Base-by-base conservation (phyloP, 1,140 invertebrate species). In the Heterodera carotae region DNA sequence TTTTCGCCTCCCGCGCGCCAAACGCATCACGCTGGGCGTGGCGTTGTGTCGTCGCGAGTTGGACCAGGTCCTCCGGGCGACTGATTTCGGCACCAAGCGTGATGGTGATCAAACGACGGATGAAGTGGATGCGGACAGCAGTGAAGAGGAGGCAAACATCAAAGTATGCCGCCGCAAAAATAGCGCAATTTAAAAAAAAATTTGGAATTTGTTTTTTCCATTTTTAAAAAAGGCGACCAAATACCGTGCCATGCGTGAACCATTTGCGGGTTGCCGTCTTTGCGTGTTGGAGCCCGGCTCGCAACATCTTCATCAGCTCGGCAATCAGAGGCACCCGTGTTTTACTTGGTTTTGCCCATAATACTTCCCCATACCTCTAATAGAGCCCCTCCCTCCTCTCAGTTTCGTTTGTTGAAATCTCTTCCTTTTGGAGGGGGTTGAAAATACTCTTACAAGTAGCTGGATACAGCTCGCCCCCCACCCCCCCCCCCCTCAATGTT, bases 221-320 rank as follows among this genome's bases (percentile, higher is more conserved):
- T n/a, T n/a, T n/a, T n/a, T n/a, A n/a, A n/a, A n/a, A 36, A 70
- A 74, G 72, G 56, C 43, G 64, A 10, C 25, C 22, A 22, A 64
- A 1, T 62, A 74, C 27, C 59, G 64, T 31, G 59, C 36, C 12
- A 34, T 74, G 59, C 72, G 72, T 36, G 72, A 74, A 25, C 72
- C 72, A 5, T 74, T 74, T 64, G 31, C 53, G 27, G 72, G 72
- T 18, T 74, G 72, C 59, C 25, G 72, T n/a, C 10, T 74, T 22
- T 74, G 72, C 72, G 59, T 27, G 15, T 31, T 74, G 25, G 72
- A 74, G 25, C 72, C 72, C 15, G 72, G 72, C 31, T 56, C 39
- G 4, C 72, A 74, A 25, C 72, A 74, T 62, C 39, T 74, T 5
- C 72, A 74, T 74, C 72, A 74, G 64, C 64, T 74, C 12, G 72